Evolutionary conservation across 2,113 vertebrate species (phyloP).

Genomic region (Penelope pileata): DNA sequence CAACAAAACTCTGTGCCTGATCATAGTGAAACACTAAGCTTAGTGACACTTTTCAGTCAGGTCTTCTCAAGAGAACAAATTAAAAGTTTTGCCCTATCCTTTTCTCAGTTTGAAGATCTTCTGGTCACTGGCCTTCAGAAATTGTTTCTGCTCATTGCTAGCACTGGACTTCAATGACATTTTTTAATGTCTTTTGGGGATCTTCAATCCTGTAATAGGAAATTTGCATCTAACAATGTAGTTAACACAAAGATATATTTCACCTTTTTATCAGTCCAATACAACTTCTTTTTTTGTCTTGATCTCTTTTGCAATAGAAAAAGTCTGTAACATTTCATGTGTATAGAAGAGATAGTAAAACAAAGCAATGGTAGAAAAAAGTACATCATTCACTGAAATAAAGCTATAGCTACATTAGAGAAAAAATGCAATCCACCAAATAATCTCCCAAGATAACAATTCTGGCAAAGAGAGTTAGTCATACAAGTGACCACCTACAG

Average conservation of each 20-base stretch:
- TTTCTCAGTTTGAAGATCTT: background rate
- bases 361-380: background rate
- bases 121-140: background rate
- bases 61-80: slow-evolving; percentile 36
- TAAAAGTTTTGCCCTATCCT: slow-evolving; percentile 42
- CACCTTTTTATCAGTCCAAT: background rate
- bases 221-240: background rate
- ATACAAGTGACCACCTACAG: background rate
- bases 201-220: background rate
- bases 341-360: background rate
- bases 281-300: background rate
- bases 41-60: background rate
- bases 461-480: background rate
- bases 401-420: background rate
- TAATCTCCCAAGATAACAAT: background rate
- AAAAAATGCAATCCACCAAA: background rate
- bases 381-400: background rate
- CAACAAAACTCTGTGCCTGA: background rate
- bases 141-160: background rate
- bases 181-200: background rate
- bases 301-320: background rate
- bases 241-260: background rate
- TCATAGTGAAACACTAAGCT: slow-evolving; percentile 8
- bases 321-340: background rate
- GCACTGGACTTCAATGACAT: background rate